These are phyloP conservation scores for Phania funesta DNA, from an alignment of 2,888 invertebrate species.

Conservation along the genomic window DNA sequence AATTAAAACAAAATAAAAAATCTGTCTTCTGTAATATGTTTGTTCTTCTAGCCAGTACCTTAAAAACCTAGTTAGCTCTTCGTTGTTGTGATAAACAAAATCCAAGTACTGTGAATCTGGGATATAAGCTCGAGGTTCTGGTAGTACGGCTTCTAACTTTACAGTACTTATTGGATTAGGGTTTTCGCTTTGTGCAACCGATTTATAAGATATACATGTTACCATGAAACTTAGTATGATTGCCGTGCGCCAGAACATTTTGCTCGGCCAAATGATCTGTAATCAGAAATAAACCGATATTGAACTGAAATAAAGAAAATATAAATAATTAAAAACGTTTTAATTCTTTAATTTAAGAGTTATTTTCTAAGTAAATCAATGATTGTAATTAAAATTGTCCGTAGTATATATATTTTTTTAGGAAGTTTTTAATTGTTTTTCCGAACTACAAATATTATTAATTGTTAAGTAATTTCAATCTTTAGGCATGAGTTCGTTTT, in stretches of 20 bases:
- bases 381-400: too few relatives aligned
- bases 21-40: background rate
- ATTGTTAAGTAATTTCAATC: too few relatives aligned
- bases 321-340: too few relatives aligned
- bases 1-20: background rate
- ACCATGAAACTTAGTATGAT: conserved; percentile 62
- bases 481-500: too few relatives aligned
- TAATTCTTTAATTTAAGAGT: too few relatives aligned
- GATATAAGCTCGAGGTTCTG: conserved; percentile 79
- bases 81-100: conserved; percentile 93
- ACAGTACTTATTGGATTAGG: conserved; percentile 23
- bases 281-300: background rate
- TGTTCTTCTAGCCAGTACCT: conserved; percentile 79
- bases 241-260: conserved; percentile 76
- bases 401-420: too few relatives aligned
- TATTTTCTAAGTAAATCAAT: too few relatives aligned
- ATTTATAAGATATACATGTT: conserved; percentile 63
- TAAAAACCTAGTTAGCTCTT: conserved; percentile 90
- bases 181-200: conserved; percentile 71
- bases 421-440: too few relatives aligned
- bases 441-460: too few relatives aligned
- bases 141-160: conserved; percentile 72
- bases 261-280: background rate
- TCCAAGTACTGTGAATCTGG: conserved; percentile 82
- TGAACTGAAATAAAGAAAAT: background rate